These are phyloP conservation scores for Pomacea canaliculata DNA, from an alignment of 2,888 invertebrate genomes.

Conservation along the genomic window DNA sequence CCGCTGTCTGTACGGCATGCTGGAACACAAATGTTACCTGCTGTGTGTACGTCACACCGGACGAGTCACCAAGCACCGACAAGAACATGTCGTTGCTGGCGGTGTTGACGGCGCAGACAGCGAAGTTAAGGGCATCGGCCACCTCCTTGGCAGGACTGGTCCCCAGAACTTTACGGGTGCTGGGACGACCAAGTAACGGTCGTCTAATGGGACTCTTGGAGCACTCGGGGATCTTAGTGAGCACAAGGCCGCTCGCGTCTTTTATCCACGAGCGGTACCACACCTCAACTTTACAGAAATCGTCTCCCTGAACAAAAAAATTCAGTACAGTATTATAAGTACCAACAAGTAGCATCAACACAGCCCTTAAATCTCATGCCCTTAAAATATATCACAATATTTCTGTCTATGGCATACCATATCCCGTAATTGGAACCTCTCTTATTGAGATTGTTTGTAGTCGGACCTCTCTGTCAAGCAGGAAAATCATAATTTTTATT, in stretches of 20 bases:
- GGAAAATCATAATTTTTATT: no score
- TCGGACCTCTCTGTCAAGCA: no score
- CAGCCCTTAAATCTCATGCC: no score
- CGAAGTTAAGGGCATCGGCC: constrained; percentile 18
- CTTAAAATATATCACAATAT: no score
- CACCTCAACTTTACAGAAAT: constrained; percentile 15
- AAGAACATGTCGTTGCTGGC: constrained; percentile 5
- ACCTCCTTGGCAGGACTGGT: neutral
- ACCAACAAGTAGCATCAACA: no score
- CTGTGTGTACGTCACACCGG: constrained; percentile 11
- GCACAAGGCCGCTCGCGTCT: neutral
- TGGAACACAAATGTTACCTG: constrained; percentile 3
- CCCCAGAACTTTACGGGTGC: constrained; percentile 1
- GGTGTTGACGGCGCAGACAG: constrained; percentile 12
- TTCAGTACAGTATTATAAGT: neutral
- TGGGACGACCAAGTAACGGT: neutral
- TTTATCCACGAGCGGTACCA: constrained; percentile 17
- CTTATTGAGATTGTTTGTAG: no score
- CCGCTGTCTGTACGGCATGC: no score
- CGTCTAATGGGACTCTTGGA: neutral
- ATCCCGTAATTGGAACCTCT: no score
- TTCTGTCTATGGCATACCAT: no score
- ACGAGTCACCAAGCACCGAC: constrained; percentile 2
- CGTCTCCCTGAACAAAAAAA: neutral
- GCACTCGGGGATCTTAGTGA: constrained; percentile 3